phyloP scores from a whole-genome alignment of 35 echinoderm and acorn worm genomes.

The Eucidaris tribuloides region DNA sequence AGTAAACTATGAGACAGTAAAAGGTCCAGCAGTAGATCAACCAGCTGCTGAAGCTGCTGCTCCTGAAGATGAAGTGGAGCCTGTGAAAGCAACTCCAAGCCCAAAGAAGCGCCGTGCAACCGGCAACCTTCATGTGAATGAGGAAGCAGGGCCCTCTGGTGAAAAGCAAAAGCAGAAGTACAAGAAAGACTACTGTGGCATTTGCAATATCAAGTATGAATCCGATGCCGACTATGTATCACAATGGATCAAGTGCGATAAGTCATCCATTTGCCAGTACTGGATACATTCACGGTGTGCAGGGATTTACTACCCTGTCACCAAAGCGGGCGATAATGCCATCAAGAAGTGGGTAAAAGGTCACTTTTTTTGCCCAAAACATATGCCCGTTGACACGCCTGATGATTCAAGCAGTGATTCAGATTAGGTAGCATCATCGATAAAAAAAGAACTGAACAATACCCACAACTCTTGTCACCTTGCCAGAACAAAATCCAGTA shows the following conservation, averaged over 20 bases:
- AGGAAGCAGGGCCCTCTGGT: not conserved
- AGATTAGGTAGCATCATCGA: no score
- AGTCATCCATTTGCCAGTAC: not conserved
- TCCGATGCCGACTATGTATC: no score
- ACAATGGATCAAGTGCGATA: not conserved
- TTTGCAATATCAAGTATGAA: no score
- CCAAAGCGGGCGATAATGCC: no score
- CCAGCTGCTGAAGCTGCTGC: not conserved
- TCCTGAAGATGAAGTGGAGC: not conserved
- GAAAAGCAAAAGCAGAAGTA: no score
- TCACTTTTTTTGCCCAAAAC: not conserved
- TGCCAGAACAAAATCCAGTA: not conserved
- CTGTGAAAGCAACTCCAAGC: not conserved
- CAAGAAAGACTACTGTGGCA: not conserved
- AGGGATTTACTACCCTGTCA: no score
- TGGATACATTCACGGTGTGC: not conserved
- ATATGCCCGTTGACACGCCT: not conserved
- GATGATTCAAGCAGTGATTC: not conserved
- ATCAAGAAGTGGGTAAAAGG: no score
- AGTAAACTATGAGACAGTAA: not conserved
- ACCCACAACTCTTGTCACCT: no score
- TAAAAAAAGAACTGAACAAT: no score
- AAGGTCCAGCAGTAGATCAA: not conserved
- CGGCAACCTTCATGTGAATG: not conserved
- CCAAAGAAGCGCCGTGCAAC: not conserved